A percentile compares a stretch with the other conserved stretches of the same genome.
phyloP scores from a whole-genome alignment of 2,888 invertebrate genomes.

The Drosophila lutescens region DNA sequence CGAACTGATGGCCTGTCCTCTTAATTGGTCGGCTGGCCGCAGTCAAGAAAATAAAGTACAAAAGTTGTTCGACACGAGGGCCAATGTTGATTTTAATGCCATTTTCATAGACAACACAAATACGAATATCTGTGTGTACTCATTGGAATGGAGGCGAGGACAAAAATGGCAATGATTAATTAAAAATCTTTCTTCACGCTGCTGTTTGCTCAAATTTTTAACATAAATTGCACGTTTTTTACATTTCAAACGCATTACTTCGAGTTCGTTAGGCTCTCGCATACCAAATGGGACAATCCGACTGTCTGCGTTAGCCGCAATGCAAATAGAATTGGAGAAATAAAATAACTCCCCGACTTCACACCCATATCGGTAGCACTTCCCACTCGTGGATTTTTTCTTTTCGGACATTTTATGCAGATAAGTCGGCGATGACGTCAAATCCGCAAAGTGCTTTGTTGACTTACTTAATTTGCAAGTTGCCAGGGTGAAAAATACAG shows the following conservation, averaged over 20 bases:
- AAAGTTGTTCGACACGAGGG: conserved; percentile 33
- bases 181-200: conserved; percentile 40
- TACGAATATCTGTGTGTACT: conserved; percentile 13
- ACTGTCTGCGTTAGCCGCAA: conserved; percentile 63
- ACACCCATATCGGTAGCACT: conserved; percentile 34
- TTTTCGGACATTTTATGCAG: conserved; percentile 62
- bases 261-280: conserved; percentile 83
- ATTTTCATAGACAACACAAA: conserved; percentile 81
- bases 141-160: conserved; percentile 3
- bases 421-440: conserved; percentile 63
- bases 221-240: conserved; percentile 78
- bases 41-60: conserved; percentile 74
- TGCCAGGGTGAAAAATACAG: conserved; percentile 30
- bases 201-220: conserved; percentile 72
- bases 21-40: conserved; percentile 76
- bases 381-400: conserved; percentile 9
- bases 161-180: conserved; percentile 67
- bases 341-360: conserved; percentile 29
- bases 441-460: conserved; percentile 79
- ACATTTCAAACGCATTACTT: conserved; percentile 84
- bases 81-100: conserved; percentile 70
- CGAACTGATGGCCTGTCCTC: conserved; percentile 67
- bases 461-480: conserved; percentile 78
- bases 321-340: conserved; percentile 68
- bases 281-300: conserved; percentile 70